These are phyloP conservation scores for Schrankia costaestrigalis DNA, from an alignment of 2,888 invertebrate species.

Conservation along the genomic window DNA sequence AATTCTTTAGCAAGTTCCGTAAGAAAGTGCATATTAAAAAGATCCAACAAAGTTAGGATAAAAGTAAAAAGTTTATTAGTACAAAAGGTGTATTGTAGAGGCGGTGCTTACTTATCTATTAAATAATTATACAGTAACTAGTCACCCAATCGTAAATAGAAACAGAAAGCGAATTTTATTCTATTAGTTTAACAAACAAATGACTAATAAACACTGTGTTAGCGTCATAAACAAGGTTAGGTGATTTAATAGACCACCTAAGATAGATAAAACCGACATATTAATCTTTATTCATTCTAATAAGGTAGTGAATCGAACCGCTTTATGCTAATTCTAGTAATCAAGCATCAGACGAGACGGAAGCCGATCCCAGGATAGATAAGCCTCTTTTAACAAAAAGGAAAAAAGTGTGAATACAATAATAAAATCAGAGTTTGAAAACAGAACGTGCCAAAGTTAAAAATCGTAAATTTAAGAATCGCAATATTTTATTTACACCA, in stretches of 20 bases:
- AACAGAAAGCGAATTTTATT: no score
- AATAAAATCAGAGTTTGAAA: slow-evolving; percentile 22
- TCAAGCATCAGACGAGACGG: slow-evolving; percentile 8
- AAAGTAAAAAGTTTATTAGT: no score
- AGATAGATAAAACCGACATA: neutral
- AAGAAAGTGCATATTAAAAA: no score
- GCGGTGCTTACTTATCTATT: no score
- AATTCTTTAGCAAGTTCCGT: no score
- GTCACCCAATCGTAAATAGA: no score
- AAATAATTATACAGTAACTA: no score
- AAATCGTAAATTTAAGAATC: slow-evolving; percentile 52
- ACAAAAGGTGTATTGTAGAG: no score
- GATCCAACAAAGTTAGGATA: no score
- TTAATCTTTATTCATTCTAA: slow-evolving; percentile 1
- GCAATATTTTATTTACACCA: slow-evolving; percentile 66
- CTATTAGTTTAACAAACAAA: no score
- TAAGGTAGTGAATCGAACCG: slow-evolving; percentile 7
- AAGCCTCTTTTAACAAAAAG: slow-evolving; percentile 7
- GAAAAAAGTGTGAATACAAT: slow-evolving; percentile 19
- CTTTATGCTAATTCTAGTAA: slow-evolving; percentile 6
- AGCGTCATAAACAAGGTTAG: no score
- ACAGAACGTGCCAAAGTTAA: slow-evolving; percentile 43
- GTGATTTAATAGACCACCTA: slow-evolving; percentile 2
- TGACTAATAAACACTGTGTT: no score
- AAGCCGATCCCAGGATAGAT: slow-evolving; percentile 12